These are phyloP conservation scores for Ciona savignyi DNA, from an alignment of 23 tunicate species.

Conservation along the genomic window DNA sequence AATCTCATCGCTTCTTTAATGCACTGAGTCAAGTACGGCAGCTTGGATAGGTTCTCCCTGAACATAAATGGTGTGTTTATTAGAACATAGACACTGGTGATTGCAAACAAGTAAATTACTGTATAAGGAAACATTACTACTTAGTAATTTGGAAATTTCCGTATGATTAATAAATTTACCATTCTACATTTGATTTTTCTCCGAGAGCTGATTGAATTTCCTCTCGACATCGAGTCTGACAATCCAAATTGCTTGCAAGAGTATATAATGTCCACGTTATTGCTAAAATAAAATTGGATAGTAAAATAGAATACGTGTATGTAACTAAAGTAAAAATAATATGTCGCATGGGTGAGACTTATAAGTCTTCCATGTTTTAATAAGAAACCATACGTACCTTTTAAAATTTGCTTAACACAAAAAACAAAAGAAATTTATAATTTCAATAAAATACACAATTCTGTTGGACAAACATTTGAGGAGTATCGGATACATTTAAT, in stretches of 20 bases:
- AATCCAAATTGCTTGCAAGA: neutral
- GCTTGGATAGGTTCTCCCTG: neutral
- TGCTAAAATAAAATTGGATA: neutral
- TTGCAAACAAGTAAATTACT: neutral
- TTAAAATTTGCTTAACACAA: too few species aligned
- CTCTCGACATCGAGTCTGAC: slow-evolving; percentile 1
- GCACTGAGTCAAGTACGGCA: neutral
- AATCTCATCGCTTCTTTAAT: neutral
- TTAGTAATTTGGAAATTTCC: neutral
- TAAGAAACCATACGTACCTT: too few species aligned
- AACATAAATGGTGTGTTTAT: neutral
- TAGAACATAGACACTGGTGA: too few species aligned
- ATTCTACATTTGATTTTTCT: neutral
- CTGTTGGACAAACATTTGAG: too few species aligned
- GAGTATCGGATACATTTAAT: too few species aligned
- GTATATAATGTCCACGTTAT: neutral
- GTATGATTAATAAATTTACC: slow-evolving; percentile 2
- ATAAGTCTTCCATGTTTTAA: too few species aligned
- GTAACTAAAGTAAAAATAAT: too few species aligned
- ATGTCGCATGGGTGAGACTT: too few species aligned
- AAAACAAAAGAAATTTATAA: too few species aligned
- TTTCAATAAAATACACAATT: too few species aligned
- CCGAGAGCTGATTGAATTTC: neutral
- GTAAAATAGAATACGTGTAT: too few species aligned
- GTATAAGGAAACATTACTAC: neutral